phyloP scores from a whole-genome alignment of 2,113 vertebrate species.

The Cebus imitator region DNA sequence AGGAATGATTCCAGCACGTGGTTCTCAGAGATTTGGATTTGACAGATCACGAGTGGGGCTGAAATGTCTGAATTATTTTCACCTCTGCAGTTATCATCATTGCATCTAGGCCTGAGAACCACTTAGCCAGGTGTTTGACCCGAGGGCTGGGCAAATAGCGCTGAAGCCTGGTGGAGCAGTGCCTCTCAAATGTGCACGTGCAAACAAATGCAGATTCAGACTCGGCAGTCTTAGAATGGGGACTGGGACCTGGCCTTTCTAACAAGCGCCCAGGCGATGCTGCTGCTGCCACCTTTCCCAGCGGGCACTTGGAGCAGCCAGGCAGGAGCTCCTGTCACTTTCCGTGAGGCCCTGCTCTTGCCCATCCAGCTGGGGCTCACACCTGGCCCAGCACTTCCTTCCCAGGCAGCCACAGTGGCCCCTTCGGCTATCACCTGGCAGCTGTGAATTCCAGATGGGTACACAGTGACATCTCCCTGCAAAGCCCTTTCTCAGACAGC shows the following conservation, averaged over 20 bases:
- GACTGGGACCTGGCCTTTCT: neutral
- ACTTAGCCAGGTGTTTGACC: neutral
- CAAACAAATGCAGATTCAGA: rapidly evolving
- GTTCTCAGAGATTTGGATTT: neutral
- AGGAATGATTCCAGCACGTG: neutral
- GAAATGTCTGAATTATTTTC: neutral
- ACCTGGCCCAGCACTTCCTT: neutral
- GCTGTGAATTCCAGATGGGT: neutral
- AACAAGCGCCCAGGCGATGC: neutral
- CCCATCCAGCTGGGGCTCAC: neutral
- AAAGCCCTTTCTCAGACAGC: neutral
- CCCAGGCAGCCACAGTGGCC: neutral
- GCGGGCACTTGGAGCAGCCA: too few relatives aligned
- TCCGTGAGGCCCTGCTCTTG: neutral
- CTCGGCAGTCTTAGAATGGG: too few relatives aligned
- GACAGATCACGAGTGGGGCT: neutral
- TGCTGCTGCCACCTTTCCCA: neutral
- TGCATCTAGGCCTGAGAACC: neutral
- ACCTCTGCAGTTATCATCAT: rapidly evolving
- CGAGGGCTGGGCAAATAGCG: neutral
- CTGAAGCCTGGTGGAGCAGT: rapidly evolving
- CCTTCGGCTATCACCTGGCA: neutral
- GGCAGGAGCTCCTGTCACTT: neutral
- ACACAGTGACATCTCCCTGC: neutral
- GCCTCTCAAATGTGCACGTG: rapidly evolving